Conservation (phyloP, 2,888 invertebrate species). For the Xanthostigma xanthostigma region DNA sequence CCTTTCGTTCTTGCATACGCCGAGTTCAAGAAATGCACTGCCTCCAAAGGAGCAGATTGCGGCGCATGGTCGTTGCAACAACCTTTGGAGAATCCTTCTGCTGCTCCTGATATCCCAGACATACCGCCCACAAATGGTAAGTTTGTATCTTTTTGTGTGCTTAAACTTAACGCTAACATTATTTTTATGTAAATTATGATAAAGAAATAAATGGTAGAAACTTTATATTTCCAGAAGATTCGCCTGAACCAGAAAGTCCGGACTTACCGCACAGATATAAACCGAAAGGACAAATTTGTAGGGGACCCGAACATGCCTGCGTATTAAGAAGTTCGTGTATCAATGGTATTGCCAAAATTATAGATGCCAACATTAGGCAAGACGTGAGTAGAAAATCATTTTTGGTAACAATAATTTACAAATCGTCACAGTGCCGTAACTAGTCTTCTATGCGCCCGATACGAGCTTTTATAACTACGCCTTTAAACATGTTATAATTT, state of each 20-base stretch:
- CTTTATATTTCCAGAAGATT: too few relatives aligned
- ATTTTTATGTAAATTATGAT: too few relatives aligned
- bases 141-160: too few relatives aligned
- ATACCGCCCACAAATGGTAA: slow-evolving; percentile 21
- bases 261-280: slow-evolving; percentile 20
- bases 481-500: too few relatives aligned
- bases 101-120: slow-evolving; percentile 14
- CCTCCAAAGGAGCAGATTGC: slow-evolving; percentile 18
- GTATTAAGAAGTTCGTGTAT: slow-evolving; percentile 42
- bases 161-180: too few relatives aligned
- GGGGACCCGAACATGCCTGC: slow-evolving; percentile 42
- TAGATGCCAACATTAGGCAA: slow-evolving; percentile 33
- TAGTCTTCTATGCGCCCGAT: too few relatives aligned
- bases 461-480: too few relatives aligned
- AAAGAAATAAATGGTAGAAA: too few relatives aligned
- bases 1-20: slow-evolving; percentile 36
- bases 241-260: too few relatives aligned
- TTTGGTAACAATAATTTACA: too few relatives aligned
- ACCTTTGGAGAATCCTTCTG: slow-evolving; percentile 13
- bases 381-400: slow-evolving; percentile 19
- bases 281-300: slow-evolving; percentile 32
- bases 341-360: slow-evolving; percentile 40
- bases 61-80: slow-evolving; percentile 12
- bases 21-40: slow-evolving; percentile 24
- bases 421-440: too few relatives aligned